These are phyloP conservation scores for Scartelaos histophorus DNA, from an alignment of 2,113 vertebrate genomes.

Conservation along the genomic window DNA sequence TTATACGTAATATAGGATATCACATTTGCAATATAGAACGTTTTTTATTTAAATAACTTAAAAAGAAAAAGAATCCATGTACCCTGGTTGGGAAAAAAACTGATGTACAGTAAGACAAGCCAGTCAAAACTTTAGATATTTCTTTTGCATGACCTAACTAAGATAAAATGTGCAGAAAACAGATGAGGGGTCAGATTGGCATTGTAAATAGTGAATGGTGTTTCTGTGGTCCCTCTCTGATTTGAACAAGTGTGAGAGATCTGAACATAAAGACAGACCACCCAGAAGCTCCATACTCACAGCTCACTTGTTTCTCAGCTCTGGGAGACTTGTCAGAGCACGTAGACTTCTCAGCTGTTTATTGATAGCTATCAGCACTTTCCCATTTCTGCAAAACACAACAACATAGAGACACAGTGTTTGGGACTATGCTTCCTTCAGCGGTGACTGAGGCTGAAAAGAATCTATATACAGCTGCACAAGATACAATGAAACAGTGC, in stretches of 20 bases:
- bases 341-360: constrained; percentile 49
- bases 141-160: too few relatives aligned
- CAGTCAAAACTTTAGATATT: too few relatives aligned
- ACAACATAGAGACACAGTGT: constrained; percentile 35
- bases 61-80: too few relatives aligned
- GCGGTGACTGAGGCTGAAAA: constrained; percentile 46
- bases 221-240: constrained; percentile 41
- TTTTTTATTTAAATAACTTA: too few relatives aligned
- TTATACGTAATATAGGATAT: too few relatives aligned
- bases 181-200: not conserved
- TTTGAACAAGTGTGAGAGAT: constrained; percentile 65
- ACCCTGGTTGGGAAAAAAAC: too few relatives aligned
- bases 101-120: too few relatives aligned
- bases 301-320: not conserved
- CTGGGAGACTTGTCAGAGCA: constrained; percentile 50
- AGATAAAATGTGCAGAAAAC: too few relatives aligned
- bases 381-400: constrained; percentile 62
- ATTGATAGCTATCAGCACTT: constrained; percentile 70
- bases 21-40: too few relatives aligned
- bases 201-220: constrained; percentile 29
- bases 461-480: constrained; percentile 52
- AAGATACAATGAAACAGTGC: not conserved
- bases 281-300: constrained; percentile 45
- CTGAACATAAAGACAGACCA: constrained; percentile 39
- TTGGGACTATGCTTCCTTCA: constrained; percentile 29